Evolutionary conservation across 2,888 invertebrate species (phyloP).

Genomic region (Margaritifera margaritifera): DNA sequence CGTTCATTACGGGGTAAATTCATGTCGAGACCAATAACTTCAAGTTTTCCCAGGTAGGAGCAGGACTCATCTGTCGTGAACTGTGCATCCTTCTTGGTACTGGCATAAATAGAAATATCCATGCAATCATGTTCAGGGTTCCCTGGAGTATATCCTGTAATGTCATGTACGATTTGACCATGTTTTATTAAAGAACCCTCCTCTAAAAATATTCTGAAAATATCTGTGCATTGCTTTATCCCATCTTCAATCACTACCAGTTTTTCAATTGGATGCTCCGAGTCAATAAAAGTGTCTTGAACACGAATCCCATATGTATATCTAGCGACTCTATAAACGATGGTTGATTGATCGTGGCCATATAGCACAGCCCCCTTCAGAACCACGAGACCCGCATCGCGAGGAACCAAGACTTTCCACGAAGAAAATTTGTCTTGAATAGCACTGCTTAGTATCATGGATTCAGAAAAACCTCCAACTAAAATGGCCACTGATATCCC

Average conservation of each 20-base stretch:
- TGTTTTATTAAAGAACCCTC: too few species aligned
- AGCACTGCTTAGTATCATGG: neutral
- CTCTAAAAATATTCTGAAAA: too few species aligned
- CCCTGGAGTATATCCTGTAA: fast-evolving
- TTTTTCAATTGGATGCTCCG: too few species aligned
- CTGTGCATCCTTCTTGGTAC: too few species aligned
- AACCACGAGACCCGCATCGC: slow-evolving; percentile 6
- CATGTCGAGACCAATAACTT: too few species aligned
- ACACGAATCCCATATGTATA: slow-evolving; percentile 3
- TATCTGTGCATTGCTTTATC: too few species aligned
- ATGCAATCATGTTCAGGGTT: fast-evolving
- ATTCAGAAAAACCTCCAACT: slow-evolving; percentile 13
- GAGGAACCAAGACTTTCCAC: slow-evolving; percentile 3
- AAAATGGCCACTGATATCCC: neutral
- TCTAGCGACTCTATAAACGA: slow-evolving; percentile 7
- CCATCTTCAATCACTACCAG: too few species aligned
- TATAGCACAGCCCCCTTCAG: slow-evolving; percentile 9
- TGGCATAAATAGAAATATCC: too few species aligned
- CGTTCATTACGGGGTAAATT: too few species aligned
- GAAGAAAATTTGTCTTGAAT: slow-evolving; percentile 3
- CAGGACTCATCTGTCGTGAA: too few species aligned
- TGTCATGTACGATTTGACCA: too few species aligned
- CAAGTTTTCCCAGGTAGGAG: too few species aligned
- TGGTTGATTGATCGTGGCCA: slow-evolving; percentile 4
- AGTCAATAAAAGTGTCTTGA: fast-evolving